Evolutionary conservation across 2,797 vertebrate genomes (phyloP), one percentile per base, ranked within the genome.

Genomic region (Xiphorhynchus erythropygius): DNA sequence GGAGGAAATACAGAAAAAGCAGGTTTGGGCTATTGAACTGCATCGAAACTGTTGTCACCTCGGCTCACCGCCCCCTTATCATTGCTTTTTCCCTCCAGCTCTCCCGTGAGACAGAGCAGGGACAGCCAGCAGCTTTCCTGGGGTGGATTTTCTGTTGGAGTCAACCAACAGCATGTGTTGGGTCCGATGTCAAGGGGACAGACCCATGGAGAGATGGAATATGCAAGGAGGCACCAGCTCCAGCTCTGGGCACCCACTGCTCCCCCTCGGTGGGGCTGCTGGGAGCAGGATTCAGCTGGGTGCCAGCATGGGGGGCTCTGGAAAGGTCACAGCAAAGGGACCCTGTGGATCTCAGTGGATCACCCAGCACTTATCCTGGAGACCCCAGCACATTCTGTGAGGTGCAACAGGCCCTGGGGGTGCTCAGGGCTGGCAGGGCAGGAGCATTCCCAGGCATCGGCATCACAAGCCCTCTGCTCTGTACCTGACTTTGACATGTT

Each of bases 401-500:
- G 33, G 11, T 4, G 7, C 2, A 0, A 15, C 5, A 21, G 50
- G 2, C 15, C 37, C 35, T 19, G 2, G 53, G 50, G 53, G 23
- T 4, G 68, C 50, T 55, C 3, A 1, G 35, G 55, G 65, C 65
- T 32, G 67, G n/a, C 62, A 10, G 10, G 68, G 60, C 57, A 41
- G 27, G 41, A 49, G 13, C 6, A 6, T 5, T 32, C 55, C 71
- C 7, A 77, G 41, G 85, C 71, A 7, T 5, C 8, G 0, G 49
- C 27, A 8, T 13, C 59, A 4, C 37, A 1, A 52, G 41, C 49
- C 64, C 87, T 32, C 73, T 37, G 65, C 79, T 78, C 92, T 69
- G 52, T 57, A 87, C 84, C 65, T 82, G 50, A 53, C 81, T 90
- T 92, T 50, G 86, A 94, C 92, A 44, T 60, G 27, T 90, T 98